phyloP scores from a whole-genome alignment of 1,140 invertebrate species.

The Pogonus chalceus region DNA sequence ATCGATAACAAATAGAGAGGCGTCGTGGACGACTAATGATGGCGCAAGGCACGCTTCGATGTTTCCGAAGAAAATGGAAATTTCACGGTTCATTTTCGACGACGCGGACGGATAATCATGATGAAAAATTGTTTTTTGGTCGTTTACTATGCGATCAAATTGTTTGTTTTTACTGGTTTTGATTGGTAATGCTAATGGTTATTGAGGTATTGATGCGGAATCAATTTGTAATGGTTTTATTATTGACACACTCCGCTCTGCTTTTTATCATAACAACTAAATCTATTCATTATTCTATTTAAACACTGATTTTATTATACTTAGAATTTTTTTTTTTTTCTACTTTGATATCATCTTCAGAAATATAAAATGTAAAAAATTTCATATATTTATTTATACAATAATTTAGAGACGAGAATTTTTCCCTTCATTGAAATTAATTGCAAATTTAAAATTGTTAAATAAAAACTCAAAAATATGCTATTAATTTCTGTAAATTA shows the following conservation, averaged over 20 bases:
- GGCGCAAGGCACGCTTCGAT: conserved; percentile 4
- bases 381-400: not conserved
- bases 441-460: too few species aligned
- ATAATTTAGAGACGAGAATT: too few species aligned
- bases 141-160: too few species aligned
- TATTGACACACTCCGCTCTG: too few species aligned
- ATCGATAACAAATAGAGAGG: conserved; percentile 17
- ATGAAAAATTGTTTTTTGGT: not conserved
- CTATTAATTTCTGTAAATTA: too few species aligned
- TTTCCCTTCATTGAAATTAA: too few species aligned
- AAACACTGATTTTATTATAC: not conserved
- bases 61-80: conserved; percentile 9
- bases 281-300: not conserved
- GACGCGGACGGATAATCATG: not conserved
- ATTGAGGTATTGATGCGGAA: too few species aligned
- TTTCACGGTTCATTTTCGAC: conserved; percentile 3
- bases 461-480: too few species aligned
- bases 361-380: not conserved
- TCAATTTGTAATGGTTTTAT: too few species aligned
- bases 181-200: too few species aligned
- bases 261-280: not conserved
- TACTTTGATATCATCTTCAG: not conserved
- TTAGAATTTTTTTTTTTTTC: not conserved
- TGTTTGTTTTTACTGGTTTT: too few species aligned
- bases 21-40: conserved; percentile 15